Conservation (phyloP, 2,113 vertebrate genomes). For the Dendropsophus ebraccatus region DNA sequence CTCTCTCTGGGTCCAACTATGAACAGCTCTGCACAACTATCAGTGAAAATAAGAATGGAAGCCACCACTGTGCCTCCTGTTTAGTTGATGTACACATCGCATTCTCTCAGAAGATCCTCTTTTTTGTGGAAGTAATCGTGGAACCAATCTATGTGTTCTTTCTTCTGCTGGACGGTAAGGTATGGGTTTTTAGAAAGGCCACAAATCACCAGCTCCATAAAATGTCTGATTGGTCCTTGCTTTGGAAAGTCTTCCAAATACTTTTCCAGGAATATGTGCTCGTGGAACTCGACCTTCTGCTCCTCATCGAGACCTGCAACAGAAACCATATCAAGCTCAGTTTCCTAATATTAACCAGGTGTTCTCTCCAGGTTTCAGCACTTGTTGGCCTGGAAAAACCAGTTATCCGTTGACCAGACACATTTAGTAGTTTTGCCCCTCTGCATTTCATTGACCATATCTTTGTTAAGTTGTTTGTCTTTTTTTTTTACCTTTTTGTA, state of each 20-base stretch:
- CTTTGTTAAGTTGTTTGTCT: no score
- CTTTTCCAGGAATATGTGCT: constrained; percentile 92
- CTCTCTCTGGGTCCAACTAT: background rate
- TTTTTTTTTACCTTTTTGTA: no score
- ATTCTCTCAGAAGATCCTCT: constrained; percentile 81
- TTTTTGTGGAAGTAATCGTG: constrained; percentile 91
- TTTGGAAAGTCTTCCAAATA: constrained; percentile 85
- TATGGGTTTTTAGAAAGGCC: constrained; percentile 90
- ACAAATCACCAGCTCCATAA: constrained; percentile 92
- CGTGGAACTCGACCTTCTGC: constrained; percentile 84
- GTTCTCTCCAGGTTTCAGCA: no score
- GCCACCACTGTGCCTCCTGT: background rate
- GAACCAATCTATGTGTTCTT: constrained; percentile 94
- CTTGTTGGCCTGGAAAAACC: no score
- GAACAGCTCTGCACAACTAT: background rate
- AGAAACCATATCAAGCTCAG: background rate
- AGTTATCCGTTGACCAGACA: no score
- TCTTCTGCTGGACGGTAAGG: constrained; percentile 86
- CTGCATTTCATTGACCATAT: no score
- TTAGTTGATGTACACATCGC: constrained; percentile 71
- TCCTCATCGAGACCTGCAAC: constrained; percentile 88
- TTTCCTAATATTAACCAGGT: no score
- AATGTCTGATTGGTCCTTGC: constrained; percentile 89
- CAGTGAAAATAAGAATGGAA: background rate
- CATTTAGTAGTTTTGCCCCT: no score